phyloP scores from a whole-genome alignment of 2,797 vertebrate genomes.

The Syngnathus rostellatus region DNA sequence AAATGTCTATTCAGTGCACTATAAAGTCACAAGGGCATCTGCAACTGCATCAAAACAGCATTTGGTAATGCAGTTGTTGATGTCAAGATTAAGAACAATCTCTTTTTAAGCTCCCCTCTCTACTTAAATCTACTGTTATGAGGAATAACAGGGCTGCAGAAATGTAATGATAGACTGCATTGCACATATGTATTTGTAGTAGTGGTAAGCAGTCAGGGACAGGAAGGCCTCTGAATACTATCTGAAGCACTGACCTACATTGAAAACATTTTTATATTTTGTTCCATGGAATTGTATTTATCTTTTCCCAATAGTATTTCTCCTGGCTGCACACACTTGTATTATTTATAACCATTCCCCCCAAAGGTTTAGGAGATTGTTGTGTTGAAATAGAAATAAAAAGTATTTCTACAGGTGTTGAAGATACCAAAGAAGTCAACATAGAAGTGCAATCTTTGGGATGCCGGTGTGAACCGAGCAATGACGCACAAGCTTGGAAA shows the following conservation, averaged over 20 bases:
- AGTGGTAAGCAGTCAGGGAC: not conserved
- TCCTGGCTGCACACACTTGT: not conserved
- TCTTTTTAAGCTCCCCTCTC: slow-evolving; percentile 1
- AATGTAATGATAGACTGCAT: not conserved
- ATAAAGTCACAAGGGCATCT: not conserved
- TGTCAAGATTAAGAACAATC: slow-evolving; percentile 5
- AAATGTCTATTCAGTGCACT: not conserved
- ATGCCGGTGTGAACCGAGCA: not conserved
- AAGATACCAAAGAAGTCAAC: not conserved
- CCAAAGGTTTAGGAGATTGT: not conserved
- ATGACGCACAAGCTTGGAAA: not conserved
- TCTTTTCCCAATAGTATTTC: not conserved
- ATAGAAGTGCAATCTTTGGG: not conserved
- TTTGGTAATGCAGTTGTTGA: slow-evolving; percentile 4
- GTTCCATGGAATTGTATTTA: not conserved
- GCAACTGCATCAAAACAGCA: not conserved
- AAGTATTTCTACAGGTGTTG: not conserved
- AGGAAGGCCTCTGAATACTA: not conserved
- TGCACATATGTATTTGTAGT: not conserved
- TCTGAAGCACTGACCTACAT: not conserved
- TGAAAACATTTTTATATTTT: not conserved
- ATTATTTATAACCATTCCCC: not conserved
- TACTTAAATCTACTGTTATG: not conserved
- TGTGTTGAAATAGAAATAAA: not conserved
- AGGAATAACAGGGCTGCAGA: slow-evolving; percentile 1